Percentiles rank a stretch among this genome's conserved stretches.
Evolutionary conservation across 2,797 vertebrate genomes (phyloP).

Genomic region (Sarcophilus harrisii): DNA sequence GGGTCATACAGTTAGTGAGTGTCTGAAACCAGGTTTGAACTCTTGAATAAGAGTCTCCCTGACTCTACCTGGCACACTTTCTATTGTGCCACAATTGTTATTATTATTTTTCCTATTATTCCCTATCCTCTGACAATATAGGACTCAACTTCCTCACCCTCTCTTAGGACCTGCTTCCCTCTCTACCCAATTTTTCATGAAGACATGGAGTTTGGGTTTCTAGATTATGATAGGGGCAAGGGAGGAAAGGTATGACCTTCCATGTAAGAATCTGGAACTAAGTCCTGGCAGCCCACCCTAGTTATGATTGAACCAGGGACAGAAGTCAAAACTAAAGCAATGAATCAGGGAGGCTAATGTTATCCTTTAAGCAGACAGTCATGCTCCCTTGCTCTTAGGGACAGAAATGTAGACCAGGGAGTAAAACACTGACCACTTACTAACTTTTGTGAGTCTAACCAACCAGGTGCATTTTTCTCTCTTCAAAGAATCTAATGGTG

Average conservation of each 20-base stretch:
- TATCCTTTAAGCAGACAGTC: neutral
- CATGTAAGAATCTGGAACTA: neutral
- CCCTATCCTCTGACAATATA: neutral
- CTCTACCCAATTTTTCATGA: neutral
- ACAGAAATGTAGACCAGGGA: neutral
- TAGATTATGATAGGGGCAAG: neutral
- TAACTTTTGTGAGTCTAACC: neutral
- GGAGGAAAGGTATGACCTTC: neutral
- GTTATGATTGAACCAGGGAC: neutral
- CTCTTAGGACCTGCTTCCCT: neutral
- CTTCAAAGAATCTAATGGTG: neutral
- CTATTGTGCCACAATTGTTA: neutral
- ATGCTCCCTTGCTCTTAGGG: slow-evolving; percentile 1
- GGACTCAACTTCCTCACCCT: neutral
- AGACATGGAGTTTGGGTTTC: neutral
- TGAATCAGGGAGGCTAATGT: neutral
- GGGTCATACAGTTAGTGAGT: neutral
- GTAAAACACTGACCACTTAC: neutral
- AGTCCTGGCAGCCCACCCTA: neutral
- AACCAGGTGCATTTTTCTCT: neutral
- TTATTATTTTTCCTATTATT: neutral
- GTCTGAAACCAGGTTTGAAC: neutral
- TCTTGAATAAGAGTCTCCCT: neutral
- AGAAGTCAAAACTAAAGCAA: neutral
- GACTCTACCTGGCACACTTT: neutral